A percentile compares a stretch with the other conserved stretches of the same genome.
Conservation (phyloP, 2,797 vertebrate species). For the Phoeniculus purpureus region DNA sequence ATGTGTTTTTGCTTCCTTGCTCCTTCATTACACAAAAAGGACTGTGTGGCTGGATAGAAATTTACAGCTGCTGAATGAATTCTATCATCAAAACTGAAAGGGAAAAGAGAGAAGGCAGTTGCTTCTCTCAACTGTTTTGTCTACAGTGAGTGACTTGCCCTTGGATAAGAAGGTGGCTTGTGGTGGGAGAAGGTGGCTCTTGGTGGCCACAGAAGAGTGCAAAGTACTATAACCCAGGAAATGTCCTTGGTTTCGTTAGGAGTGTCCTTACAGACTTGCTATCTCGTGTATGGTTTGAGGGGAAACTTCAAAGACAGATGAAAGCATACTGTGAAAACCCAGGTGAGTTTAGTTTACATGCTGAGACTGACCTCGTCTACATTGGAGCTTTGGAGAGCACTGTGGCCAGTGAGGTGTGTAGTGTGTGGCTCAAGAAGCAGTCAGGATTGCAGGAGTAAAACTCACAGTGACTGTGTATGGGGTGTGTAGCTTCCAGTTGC, state of each 20-base stretch:
- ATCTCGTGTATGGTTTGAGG: neutral
- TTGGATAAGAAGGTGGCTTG: neutral
- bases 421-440: neutral
- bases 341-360: fast-evolving
- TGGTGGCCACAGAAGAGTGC: neutral
- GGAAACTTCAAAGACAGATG: neutral
- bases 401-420: fast-evolving
- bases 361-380: neutral
- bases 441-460: neutral
- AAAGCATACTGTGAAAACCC: neutral
- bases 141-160: neutral
- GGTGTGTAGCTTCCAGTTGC: neutral
- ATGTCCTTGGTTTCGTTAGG: neutral
- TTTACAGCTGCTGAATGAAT: neutral
- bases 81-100: neutral
- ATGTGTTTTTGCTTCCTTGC: neutral
- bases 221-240: fast-evolving
- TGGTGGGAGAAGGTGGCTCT: neutral
- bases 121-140: neutral
- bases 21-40: neutral
- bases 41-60: neutral
- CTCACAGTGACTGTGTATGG: neutral
- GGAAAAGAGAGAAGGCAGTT: neutral
- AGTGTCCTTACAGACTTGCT: neutral
- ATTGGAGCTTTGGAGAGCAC: neutral